Percentiles rank a stretch among this genome's conserved stretches.
phyloP scores from a whole-genome alignment of 1,140 invertebrate species.

The Chrysomallon squamiferum region DNA sequence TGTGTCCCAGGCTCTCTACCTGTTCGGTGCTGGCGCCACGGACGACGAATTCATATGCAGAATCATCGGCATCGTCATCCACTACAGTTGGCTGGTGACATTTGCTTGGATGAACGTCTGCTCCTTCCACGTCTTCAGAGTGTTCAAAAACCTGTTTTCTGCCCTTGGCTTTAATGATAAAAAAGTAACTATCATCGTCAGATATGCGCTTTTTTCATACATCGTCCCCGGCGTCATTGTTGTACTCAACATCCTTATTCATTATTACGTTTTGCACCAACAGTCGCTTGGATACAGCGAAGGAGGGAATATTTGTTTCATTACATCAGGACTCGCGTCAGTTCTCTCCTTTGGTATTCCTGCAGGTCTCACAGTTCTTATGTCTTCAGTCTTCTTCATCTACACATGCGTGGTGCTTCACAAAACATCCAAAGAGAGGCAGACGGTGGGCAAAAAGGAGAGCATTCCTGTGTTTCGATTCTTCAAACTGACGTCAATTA shows the following conservation, averaged over 20 bases:
- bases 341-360: background rate
- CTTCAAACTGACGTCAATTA: background rate
- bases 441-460: background rate
- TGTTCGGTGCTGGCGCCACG: background rate
- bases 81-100: background rate
- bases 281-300: background rate
- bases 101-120: conserved; percentile 7
- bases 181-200: background rate
- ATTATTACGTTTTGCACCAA: background rate
- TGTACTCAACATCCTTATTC: background rate
- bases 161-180: background rate
- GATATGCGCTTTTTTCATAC: background rate
- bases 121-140: conserved; percentile 1
- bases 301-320: background rate
- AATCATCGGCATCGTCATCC: background rate
- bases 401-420: background rate
- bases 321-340: background rate
- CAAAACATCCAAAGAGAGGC: background rate
- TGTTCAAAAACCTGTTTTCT: background rate
- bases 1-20: background rate
- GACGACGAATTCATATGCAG: background rate
- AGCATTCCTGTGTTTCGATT: background rate
- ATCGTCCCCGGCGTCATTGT: background rate
- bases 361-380: background rate
- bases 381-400: background rate